Evolutionary conservation across 2,888 invertebrate species (phyloP), one percentile per base, ranked within the genome.

Genomic region (Plusia festucae): DNA sequence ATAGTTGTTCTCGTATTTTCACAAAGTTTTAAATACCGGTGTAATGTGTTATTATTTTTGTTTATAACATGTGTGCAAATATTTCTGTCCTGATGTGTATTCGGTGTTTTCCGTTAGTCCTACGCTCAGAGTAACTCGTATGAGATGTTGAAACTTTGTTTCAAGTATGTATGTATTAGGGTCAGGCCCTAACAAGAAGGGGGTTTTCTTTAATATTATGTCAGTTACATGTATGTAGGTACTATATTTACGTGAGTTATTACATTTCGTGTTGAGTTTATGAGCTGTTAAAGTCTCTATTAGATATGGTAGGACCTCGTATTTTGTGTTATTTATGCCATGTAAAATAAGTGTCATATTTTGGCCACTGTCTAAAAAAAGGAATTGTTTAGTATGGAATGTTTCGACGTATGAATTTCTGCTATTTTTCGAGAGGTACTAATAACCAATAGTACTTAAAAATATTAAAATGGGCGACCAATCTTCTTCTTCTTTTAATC

Each of bases 201-300:
- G 67, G 49, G 70, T 60, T 66, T 76, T 79, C 72, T 79, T 77
- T 76, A 74, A 78, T 79, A 79, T 75, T 51, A 70, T 77, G 77
- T 55, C 69, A 57, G 53, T 74, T 65, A 73, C 65, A 58, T 65
- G 71, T 76, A 59, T 65, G 20, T 46, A 9, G 9, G 13, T 49
- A 49, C 6, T n/a, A 20, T 55, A 46, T 68, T 53, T 49, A 51
- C 22, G 13, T 58, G 30, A 65, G 49, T 59, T 40, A 57, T 27
- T 30, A 46, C 5, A 13, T 57, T 24, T 57, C n/a, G 13, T 68
- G 56, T 34, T 1, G 40, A 40, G 40, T 40, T 40, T 40, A 40
- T 40, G 40, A 40, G 40, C 40, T 40, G 40, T 40, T 40, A 40
- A 40, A 40, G 40, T 40, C 40, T 40, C n/a, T 40, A 40, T 40